Conservation (phyloP, 2,888 invertebrate species). For the Leistus spinibarbis region DNA sequence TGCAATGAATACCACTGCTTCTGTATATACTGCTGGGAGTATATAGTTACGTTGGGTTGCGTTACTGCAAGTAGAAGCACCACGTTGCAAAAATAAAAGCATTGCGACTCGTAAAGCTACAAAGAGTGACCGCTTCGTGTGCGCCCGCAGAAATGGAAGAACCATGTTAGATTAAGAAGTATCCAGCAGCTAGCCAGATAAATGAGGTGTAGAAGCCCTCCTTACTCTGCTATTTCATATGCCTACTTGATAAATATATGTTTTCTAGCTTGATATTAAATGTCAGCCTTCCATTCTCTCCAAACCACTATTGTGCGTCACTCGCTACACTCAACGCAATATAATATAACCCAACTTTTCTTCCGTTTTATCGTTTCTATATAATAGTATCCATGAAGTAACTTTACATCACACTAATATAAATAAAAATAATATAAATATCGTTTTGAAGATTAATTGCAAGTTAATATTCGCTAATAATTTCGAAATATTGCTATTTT, state of each 20-base stretch:
- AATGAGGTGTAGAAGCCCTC: constrained; percentile 8
- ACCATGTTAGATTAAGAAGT: constrained; percentile 30
- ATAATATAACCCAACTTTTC: neutral
- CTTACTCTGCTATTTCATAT: neutral
- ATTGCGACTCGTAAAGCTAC: constrained; percentile 28
- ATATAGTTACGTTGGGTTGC: neutral
- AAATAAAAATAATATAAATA: too few species aligned
- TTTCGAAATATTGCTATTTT: too few species aligned
- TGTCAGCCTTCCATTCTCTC: neutral
- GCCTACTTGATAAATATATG: neutral
- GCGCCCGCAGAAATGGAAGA: constrained; percentile 20
- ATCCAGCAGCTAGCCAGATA: constrained; percentile 23
- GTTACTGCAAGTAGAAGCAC: neutral
- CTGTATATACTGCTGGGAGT: neutral
- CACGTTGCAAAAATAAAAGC: constrained; percentile 12
- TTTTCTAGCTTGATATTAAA: constrained; percentile 14
- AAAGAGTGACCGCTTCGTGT: constrained; percentile 14
- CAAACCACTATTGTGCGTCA: neutral
- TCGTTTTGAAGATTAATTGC: too few species aligned
- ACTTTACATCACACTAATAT: too few species aligned
- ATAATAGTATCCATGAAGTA: neutral
- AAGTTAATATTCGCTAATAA: too few species aligned
- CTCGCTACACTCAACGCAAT: neutral
- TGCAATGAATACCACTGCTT: constrained; percentile 1
- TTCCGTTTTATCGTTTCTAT: neutral